Evolutionary conservation across 2,888 invertebrate genomes (phyloP).

Genomic region (Troides oblongomaculatus): DNA sequence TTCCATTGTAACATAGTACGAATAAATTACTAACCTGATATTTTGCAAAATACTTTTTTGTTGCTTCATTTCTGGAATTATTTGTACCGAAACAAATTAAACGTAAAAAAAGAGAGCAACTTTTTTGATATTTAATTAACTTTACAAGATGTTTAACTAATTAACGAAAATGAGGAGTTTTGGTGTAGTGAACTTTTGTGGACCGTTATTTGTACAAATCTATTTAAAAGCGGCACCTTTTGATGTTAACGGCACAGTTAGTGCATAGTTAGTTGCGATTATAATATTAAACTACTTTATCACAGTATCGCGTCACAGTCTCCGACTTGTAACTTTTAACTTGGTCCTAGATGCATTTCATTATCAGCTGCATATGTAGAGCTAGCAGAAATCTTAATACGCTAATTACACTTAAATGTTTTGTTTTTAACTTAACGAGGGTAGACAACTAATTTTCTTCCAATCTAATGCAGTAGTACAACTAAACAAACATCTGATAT

Average conservation of each 20-base stretch:
- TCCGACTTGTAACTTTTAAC: constrained; percentile 43
- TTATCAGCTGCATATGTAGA: constrained; percentile 51
- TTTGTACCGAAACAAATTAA: too few relatives aligned
- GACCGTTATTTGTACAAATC: constrained; percentile 14
- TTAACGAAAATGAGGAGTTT: constrained; percentile 9
- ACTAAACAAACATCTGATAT: too few relatives aligned
- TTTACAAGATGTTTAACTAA: constrained; percentile 10
- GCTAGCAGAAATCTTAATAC: constrained; percentile 39
- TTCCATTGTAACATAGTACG: neutral
- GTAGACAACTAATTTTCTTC: too few relatives aligned
- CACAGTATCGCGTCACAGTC: constrained; percentile 39
- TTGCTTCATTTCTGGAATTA: neutral
- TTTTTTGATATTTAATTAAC: constrained; percentile 7
- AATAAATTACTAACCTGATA: neutral
- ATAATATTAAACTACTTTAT: constrained; percentile 44
- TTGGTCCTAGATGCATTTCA: constrained; percentile 62
- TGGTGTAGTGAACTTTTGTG: constrained; percentile 1
- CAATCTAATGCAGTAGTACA: too few relatives aligned
- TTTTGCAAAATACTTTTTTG: neutral
- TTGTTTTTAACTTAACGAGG: too few relatives aligned
- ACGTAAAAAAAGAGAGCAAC: neutral
- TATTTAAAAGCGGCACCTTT: constrained; percentile 8
- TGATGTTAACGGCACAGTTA: constrained; percentile 23
- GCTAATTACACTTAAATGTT: too few relatives aligned
- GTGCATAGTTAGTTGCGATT: constrained; percentile 30